Evolutionary conservation across 2,113 vertebrate species (phyloP).

Genomic region (Paracanthobrama guichenoti): DNA sequence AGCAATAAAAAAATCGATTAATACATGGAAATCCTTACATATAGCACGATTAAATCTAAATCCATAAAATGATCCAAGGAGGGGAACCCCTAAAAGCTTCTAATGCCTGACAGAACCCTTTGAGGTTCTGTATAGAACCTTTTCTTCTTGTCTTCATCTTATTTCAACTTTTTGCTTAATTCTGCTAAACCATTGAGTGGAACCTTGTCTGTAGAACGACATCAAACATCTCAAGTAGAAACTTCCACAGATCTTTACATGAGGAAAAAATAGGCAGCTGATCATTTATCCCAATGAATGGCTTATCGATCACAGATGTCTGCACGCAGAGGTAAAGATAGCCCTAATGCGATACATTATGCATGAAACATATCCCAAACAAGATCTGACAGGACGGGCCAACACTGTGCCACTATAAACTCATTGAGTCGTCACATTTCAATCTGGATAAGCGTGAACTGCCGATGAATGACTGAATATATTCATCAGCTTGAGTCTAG

Average conservation of each 20-base stretch:
- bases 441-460: conserved; percentile 10
- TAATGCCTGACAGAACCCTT: no score
- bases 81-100: no score
- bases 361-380: conserved; percentile 53
- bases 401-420: conserved; percentile 34
- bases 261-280: conserved; percentile 36
- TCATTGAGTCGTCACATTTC: conserved; percentile 38
- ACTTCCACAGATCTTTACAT: background rate
- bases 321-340: conserved; percentile 43
- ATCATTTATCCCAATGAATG: conserved; percentile 50
- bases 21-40: no score
- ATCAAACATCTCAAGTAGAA: background rate
- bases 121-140: no score
- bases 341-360: conserved; percentile 54
- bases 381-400: conserved; percentile 46
- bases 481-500: background rate
- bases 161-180: background rate
- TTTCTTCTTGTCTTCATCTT: background rate
- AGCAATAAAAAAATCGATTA: no score
- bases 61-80: no score
- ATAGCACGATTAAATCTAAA: no score
- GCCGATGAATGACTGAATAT: background rate
- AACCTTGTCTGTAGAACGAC: background rate
- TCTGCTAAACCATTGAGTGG: background rate
- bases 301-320: conserved; percentile 48